Evolutionary conservation across 2,888 invertebrate species (phyloP).

Genomic region (Trisateles emortualis): DNA sequence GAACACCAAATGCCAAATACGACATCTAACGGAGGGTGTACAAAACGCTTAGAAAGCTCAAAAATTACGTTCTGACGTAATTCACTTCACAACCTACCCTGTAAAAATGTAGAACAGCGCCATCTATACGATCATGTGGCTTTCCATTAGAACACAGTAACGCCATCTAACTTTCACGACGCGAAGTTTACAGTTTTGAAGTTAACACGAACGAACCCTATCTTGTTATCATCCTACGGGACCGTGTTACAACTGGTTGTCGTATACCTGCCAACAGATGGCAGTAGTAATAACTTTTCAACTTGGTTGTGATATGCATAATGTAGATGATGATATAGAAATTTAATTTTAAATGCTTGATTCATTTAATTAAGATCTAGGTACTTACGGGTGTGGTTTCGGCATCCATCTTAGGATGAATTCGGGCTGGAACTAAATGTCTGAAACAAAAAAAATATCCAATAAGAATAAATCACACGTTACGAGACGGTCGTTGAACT

Average conservation of each 20-base stretch:
- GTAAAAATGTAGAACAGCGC: constrained; percentile 35
- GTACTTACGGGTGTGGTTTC: constrained; percentile 81
- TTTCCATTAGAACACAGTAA: constrained; percentile 9
- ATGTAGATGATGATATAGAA: constrained; percentile 31
- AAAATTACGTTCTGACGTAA: constrained; percentile 6
- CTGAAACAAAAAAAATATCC: constrained; percentile 64
- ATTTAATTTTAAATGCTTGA: constrained; percentile 10
- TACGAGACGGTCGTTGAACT: constrained; percentile 53
- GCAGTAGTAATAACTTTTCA: constrained; percentile 55
- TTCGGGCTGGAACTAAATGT: constrained; percentile 66
- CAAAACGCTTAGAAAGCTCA: constrained; percentile 25
- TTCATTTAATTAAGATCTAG: constrained; percentile 33
- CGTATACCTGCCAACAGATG: constrained; percentile 60
- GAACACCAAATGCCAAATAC: constrained; percentile 3
- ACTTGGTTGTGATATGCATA: constrained; percentile 64
- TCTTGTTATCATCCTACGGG: constrained; percentile 38
- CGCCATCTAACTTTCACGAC: constrained; percentile 36
- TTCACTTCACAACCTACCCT: constrained; percentile 9
- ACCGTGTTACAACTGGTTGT: constrained; percentile 34
- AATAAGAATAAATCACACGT: constrained; percentile 46
- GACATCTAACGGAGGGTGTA: constrained; percentile 58
- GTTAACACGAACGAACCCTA: constrained; percentile 5
- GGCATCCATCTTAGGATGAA: constrained; percentile 64
- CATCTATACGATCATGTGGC: constrained; percentile 41
- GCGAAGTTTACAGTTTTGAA: constrained; percentile 2